phyloP scores from a whole-genome alignment of 2,797 vertebrate species.

The Trachurus trachurus region DNA sequence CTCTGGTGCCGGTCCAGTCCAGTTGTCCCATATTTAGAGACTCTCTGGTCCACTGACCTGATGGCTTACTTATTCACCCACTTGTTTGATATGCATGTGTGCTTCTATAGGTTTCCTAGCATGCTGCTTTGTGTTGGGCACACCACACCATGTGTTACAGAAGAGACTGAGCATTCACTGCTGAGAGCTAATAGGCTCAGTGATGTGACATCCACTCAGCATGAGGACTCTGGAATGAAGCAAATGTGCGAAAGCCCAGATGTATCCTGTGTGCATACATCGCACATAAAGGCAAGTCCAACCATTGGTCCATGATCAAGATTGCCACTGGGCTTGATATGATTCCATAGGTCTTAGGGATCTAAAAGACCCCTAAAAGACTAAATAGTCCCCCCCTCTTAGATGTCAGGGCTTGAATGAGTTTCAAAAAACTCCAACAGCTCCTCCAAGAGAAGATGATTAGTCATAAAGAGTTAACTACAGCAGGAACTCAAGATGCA shows the following conservation, averaged over 20 bases:
- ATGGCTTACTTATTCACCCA: conserved; percentile 56
- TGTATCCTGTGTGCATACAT: not conserved
- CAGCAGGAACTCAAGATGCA: not conserved
- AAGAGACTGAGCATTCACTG: conserved; percentile 55
- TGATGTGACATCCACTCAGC: conserved; percentile 52
- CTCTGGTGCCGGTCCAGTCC: conserved; percentile 38
- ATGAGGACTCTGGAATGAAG: conserved; percentile 7
- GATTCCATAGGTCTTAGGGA: conserved; percentile 8
- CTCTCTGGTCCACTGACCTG: conserved; percentile 51
- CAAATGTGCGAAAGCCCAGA: not conserved
- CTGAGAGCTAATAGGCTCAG: conserved; percentile 43
- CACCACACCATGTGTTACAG: conserved; percentile 49
- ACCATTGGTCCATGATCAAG: not conserved
- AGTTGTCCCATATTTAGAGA: conserved; percentile 55
- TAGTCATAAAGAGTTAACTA: not conserved
- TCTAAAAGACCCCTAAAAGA: conserved; percentile 3
- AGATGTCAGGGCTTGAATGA: too few relatives aligned
- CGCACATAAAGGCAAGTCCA: not conserved
- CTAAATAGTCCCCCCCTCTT: not conserved
- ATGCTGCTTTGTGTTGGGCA: conserved; percentile 80
- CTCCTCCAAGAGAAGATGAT: not conserved
- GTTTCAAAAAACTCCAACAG: too few relatives aligned
- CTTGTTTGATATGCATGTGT: conserved; percentile 80
- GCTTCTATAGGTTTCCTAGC: conserved; percentile 82
- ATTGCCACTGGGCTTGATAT: conserved; percentile 2